Evolutionary conservation across 2,113 vertebrate species (phyloP).

Genomic region (Pungitius pungitius): DNA sequence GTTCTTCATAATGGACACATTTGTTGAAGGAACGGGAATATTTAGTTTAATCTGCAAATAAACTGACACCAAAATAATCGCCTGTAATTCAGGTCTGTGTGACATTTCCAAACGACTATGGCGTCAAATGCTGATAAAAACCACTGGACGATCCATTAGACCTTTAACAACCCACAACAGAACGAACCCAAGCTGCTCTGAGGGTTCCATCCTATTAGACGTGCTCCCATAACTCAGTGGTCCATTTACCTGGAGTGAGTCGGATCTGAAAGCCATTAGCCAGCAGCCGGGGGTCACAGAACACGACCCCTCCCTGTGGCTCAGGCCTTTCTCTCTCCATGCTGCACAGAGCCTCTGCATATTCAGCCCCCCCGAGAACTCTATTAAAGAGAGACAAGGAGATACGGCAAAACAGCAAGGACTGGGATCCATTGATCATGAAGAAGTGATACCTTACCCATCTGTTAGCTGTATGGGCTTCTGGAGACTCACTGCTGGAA

Average conservation of each 20-base stretch:
- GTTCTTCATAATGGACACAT: background rate
- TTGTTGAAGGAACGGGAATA: constrained; percentile 22
- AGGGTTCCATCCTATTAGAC: background rate
- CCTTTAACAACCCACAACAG: constrained; percentile 69
- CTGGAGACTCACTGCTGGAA: constrained; percentile 86
- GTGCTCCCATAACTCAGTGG: no score
- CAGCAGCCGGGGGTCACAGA: constrained; percentile 89
- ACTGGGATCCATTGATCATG: background rate
- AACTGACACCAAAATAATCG: constrained; percentile 64
- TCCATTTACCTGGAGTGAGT: constrained; percentile 90
- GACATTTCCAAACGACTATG: constrained; percentile 74
- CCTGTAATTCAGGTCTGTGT: constrained; percentile 76
- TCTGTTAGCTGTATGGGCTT: constrained; percentile 87
- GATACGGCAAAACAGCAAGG: background rate
- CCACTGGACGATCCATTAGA: constrained; percentile 60
- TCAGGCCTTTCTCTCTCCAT: constrained; percentile 83
- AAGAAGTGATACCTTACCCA: constrained; percentile 89
- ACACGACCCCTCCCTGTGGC: constrained; percentile 75
- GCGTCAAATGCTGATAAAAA: constrained; percentile 68
- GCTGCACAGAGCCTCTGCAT: constrained; percentile 82
- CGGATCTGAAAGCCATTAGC: constrained; percentile 93
- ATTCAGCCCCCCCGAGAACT: constrained; percentile 83
- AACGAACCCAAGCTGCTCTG: constrained; percentile 45
- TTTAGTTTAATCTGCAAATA: constrained; percentile 34
- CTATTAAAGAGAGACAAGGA: constrained; percentile 70